Percentiles rank a stretch among this genome's conserved stretches.
These are phyloP conservation scores for Myotis davidii DNA, from an alignment of 2,113 vertebrate genomes.

Conservation along the genomic window DNA sequence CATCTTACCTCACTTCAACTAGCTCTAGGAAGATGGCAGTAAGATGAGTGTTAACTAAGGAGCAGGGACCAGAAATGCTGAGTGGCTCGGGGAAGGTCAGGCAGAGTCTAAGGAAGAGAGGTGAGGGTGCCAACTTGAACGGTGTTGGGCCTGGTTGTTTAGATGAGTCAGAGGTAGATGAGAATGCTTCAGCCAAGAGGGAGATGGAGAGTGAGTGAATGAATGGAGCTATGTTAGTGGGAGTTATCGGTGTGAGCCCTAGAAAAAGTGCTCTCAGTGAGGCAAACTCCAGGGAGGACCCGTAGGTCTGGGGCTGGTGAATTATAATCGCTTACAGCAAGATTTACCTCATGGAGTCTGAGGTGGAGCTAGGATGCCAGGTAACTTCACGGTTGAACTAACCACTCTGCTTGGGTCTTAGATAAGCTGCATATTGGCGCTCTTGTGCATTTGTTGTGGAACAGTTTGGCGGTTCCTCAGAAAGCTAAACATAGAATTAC, in stretches of 20 bases:
- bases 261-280: not conserved
- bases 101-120: not conserved
- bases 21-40: not conserved
- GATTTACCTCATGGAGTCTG: not conserved
- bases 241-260: not conserved
- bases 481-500: slow-evolving; percentile 57
- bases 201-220: not conserved
- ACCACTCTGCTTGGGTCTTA: not conserved
- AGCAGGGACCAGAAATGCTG: not conserved
- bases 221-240: not conserved
- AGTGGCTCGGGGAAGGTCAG: not conserved
- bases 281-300: not conserved
- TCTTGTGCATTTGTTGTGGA: not conserved
- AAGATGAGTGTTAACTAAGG: not conserved
- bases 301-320: not conserved
- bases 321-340: not conserved
- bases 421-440: not conserved
- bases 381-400: not conserved
- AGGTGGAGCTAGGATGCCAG: not conserved
- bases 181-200: not conserved
- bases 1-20: not conserved
- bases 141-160: not conserved
- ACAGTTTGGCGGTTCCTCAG: slow-evolving; percentile 28
- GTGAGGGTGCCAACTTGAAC: not conserved
- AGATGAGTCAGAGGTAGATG: not conserved